Evolutionary conservation across 2,888 invertebrate species (phyloP).

Genomic region (Tetragonula carbonaria): DNA sequence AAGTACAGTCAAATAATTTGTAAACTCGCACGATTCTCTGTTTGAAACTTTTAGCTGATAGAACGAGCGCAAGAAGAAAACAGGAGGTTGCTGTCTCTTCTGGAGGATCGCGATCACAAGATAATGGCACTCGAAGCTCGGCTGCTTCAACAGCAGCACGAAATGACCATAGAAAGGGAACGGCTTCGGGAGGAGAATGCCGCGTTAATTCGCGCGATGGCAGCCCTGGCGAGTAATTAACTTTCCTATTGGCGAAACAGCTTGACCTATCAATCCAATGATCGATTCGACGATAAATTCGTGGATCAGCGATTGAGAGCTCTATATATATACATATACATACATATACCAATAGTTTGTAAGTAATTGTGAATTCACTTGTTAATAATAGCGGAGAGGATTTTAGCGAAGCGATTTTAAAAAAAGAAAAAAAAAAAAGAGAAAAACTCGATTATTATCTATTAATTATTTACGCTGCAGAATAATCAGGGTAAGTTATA

Average conservation of each 20-base stretch:
- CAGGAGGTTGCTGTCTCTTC: slow-evolving; percentile 79
- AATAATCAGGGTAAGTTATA: slow-evolving; percentile 51
- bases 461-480: slow-evolving; percentile 30
- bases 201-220: slow-evolving; percentile 81
- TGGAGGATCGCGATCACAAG: slow-evolving; percentile 83
- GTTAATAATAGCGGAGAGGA: slow-evolving; percentile 54
- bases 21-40: not conserved
- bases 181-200: slow-evolving; percentile 82
- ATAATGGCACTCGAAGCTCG: slow-evolving; percentile 82
- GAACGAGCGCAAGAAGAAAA: slow-evolving; percentile 83
- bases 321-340: slow-evolving; percentile 7
- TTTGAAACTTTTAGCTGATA: slow-evolving; percentile 76
- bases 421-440: too few relatives aligned
- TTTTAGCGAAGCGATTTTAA: slow-evolving; percentile 36
- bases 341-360: slow-evolving; percentile 55
- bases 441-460: slow-evolving; percentile 33
- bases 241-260: slow-evolving; percentile 12
- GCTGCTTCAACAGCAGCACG: slow-evolving; percentile 80
- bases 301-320: slow-evolving; percentile 23
- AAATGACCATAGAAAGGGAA: slow-evolving; percentile 79
- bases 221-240: slow-evolving; percentile 79
- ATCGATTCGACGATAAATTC: slow-evolving; percentile 5
- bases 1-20: not conserved
- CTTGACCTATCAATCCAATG: slow-evolving; percentile 36
- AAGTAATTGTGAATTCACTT: slow-evolving; percentile 60